These are phyloP conservation scores for Casuarius casuarius DNA, from an alignment of 2,113 vertebrate genomes.

Conservation along the genomic window DNA sequence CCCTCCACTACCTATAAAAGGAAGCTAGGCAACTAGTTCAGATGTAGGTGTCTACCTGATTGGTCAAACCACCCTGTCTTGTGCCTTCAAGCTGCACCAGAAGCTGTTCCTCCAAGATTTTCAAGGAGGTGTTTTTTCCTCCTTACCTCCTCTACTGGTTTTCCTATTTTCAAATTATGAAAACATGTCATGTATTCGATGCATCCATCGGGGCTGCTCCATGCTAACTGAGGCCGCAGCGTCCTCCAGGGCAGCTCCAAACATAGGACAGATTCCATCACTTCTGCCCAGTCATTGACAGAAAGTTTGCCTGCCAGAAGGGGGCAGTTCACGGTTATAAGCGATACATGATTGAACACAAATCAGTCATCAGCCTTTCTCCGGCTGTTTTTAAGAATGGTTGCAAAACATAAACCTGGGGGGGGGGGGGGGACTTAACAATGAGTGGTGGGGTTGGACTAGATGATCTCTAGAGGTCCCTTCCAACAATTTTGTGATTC, in stretches of 20 bases:
- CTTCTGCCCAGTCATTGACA: constrained; percentile 86
- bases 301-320: constrained; percentile 83
- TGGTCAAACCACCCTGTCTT: background rate
- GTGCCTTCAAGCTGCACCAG: background rate
- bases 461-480: background rate
- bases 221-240: constrained; percentile 80
- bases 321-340: background rate
- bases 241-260: constrained; percentile 94
- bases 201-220: constrained; percentile 75
- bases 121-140: background rate
- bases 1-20: constrained; percentile 40
- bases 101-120: constrained; percentile 1
- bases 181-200: constrained; percentile 91
- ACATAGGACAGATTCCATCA: constrained; percentile 84
- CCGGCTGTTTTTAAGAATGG: background rate
- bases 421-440: background rate
- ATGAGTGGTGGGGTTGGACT: background rate
- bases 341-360: fast-evolving
- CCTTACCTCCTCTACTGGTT: constrained; percentile 84
- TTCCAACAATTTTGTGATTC: background rate
- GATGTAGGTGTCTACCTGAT: background rate
- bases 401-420: background rate
- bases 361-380: background rate
- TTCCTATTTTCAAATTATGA: constrained; percentile 81
- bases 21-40: constrained; percentile 18